These are phyloP conservation scores for Sinohyriopsis cumingii DNA, from an alignment of 2,888 invertebrate species.

Conservation along the genomic window DNA sequence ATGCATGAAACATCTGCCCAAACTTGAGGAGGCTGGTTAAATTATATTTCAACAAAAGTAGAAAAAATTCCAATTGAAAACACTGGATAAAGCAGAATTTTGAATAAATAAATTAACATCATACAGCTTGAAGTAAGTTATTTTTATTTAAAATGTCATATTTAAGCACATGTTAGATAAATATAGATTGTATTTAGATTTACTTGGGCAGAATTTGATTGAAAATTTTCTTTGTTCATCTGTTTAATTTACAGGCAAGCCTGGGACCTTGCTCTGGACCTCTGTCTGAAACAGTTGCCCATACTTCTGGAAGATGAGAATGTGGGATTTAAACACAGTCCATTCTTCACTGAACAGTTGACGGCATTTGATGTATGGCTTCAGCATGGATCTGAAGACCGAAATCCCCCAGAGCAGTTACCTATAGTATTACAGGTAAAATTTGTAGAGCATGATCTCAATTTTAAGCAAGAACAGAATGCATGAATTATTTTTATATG, in stretches of 20 bases:
- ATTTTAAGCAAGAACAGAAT: background rate
- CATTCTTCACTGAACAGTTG: slow-evolving; percentile 97
- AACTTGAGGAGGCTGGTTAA: slow-evolving; percentile 59
- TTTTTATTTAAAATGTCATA: no score
- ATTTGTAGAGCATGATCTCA: background rate
- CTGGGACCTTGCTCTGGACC: slow-evolving; percentile 97
- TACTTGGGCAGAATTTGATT: background rate
- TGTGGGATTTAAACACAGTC: slow-evolving; percentile 77
- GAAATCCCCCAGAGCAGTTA: slow-evolving; percentile 94
- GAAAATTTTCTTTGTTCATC: background rate
- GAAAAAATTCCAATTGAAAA: no score
- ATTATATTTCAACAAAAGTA: no score
- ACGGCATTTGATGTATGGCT: slow-evolving; percentile 98
- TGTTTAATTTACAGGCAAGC: slow-evolving; percentile 80
- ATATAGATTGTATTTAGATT: no score
- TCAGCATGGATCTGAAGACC: slow-evolving; percentile 82
- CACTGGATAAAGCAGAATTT: no score
- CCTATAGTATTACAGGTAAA: slow-evolving; percentile 95
- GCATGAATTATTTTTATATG: slow-evolving; percentile 1
- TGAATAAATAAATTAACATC: no score
- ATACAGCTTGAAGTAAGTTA: no score
- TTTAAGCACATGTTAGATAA: no score
- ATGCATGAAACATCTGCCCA: slow-evolving; percentile 90
- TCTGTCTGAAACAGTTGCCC: slow-evolving; percentile 92
- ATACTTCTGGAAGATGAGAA: slow-evolving; percentile 64